phyloP scores from a whole-genome alignment of 2,113 vertebrate species.

The Calyptomena viridis region DNA sequence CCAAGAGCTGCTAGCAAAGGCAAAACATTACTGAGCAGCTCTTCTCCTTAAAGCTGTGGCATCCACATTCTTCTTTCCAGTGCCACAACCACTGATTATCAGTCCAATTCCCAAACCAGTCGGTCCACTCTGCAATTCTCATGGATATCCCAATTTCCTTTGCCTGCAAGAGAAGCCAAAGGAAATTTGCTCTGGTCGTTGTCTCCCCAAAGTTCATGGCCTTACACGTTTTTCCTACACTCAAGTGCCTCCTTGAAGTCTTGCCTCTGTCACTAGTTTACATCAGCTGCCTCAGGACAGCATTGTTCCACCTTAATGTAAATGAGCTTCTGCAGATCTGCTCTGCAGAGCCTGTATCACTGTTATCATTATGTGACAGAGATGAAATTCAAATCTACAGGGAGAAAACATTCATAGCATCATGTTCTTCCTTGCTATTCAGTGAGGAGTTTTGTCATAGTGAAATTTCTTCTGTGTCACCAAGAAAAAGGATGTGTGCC shows the following conservation, averaged over 20 bases:
- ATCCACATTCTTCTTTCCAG: background rate
- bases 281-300: background rate
- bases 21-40: background rate
- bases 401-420: background rate
- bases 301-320: background rate
- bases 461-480: background rate
- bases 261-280: background rate
- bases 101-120: background rate
- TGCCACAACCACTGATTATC: background rate
- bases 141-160: background rate
- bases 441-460: background rate
- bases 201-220: background rate
- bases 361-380: background rate
- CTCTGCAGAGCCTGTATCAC: background rate
- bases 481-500: background rate
- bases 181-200: background rate
- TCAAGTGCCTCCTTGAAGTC: background rate
- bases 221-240: background rate
- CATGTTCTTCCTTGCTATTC: background rate
- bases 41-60: background rate
- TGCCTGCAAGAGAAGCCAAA: background rate
- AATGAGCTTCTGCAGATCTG: background rate
- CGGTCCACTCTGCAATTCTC: background rate
- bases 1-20: background rate
- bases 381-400: background rate